Percentiles rank a stretch among this genome's conserved stretches.
phyloP scores from a whole-genome alignment of 2,797 vertebrate genomes.

The Trichosurus vulpecula region DNA sequence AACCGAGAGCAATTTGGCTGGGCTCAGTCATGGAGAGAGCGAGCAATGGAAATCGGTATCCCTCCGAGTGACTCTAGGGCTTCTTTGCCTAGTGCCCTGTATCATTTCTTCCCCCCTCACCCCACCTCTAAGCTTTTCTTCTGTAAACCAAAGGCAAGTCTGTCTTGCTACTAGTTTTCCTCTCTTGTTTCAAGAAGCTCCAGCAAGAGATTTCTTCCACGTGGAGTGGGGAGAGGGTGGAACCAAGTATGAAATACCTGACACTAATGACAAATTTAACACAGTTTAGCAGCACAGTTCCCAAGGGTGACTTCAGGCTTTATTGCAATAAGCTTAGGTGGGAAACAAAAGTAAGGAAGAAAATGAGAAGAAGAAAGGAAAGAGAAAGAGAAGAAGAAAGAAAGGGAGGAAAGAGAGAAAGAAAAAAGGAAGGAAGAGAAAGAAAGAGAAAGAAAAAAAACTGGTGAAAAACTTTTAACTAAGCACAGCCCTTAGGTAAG shows the following conservation, averaged over 20 bases:
- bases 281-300: conserved; percentile 81
- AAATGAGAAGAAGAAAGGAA: conserved; percentile 15
- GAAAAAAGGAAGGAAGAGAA: not conserved
- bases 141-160: conserved; percentile 66
- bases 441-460: conserved; percentile 43
- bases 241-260: conserved; percentile 96
- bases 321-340: conserved; percentile 25
- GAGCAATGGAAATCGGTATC: conserved; percentile 72
- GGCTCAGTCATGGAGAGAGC: conserved; percentile 81
- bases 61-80: conserved; percentile 75
- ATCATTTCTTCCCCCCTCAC: conserved; percentile 71
- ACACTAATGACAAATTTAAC: conserved; percentile 92
- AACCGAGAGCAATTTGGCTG: conserved; percentile 76
- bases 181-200: conserved; percentile 71
- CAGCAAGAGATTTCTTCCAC: conserved; percentile 76
- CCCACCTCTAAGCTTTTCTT: conserved; percentile 66
- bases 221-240: conserved; percentile 82
- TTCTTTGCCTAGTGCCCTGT: conserved; percentile 56
- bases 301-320: conserved; percentile 32
- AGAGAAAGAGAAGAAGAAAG: not conserved
- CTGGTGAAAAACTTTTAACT: conserved; percentile 56
- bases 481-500: not conserved
- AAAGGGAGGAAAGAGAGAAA: conserved; percentile 25
- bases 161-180: conserved; percentile 35
- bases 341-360: conserved; percentile 50